Evolutionary conservation across 2,797 vertebrate genomes (phyloP).

Genomic region (Rhincodon typus): DNA sequence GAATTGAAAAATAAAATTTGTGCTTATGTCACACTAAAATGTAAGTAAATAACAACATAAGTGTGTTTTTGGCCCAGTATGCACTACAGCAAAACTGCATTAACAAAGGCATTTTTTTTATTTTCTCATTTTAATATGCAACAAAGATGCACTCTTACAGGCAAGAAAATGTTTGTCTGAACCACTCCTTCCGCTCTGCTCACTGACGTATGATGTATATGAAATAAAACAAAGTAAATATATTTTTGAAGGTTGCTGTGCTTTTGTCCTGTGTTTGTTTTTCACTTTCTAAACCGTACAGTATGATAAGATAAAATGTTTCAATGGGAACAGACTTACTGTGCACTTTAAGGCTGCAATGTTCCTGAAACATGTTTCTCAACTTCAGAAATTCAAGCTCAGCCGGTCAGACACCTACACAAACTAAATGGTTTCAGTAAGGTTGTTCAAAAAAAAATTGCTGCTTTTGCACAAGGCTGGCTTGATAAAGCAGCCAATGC

Average conservation of each 20-base stretch:
- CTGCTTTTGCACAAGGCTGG: constrained; percentile 21
- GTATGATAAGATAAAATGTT: constrained; percentile 34
- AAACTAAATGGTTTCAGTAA: constrained; percentile 23
- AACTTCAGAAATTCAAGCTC: constrained; percentile 9
- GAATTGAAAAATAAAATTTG: not conserved
- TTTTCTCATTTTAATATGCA: not conserved
- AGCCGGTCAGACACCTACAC: constrained; percentile 27
- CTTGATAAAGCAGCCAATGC: not conserved
- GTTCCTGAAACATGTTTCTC: constrained; percentile 31
- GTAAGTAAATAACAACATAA: not conserved
- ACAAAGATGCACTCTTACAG: not conserved
- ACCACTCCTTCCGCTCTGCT: constrained; percentile 14
- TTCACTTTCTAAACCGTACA: constrained; percentile 19
- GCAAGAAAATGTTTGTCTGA: not conserved
- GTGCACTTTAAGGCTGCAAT: constrained; percentile 32
- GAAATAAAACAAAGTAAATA: constrained; percentile 36
- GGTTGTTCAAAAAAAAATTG: constrained; percentile 49
- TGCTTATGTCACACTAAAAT: not conserved
- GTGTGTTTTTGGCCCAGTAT: not conserved
- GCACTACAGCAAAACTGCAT: not conserved
- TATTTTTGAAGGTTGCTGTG: constrained; percentile 30
- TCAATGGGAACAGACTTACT: constrained; percentile 26
- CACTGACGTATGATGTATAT: not conserved
- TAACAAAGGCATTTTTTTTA: not conserved
- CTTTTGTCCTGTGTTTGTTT: constrained; percentile 16